Base-by-base conservation (phyloP, 2,888 invertebrate species). In the Enchytraeus crypticus region DNA sequence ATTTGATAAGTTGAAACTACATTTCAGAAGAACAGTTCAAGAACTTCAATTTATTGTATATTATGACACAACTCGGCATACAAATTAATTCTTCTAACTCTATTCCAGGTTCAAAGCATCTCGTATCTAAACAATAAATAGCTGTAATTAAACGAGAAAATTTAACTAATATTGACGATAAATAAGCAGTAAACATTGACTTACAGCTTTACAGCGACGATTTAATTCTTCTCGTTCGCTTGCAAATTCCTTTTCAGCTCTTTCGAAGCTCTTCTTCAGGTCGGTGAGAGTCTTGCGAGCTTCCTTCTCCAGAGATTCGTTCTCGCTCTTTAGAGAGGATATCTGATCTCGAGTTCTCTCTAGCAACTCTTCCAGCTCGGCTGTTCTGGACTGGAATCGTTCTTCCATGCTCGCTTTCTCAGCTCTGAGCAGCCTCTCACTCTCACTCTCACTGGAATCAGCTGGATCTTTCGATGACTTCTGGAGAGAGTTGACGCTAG, bases 181-280 rank as follows among this genome's bases (percentile, higher is more conserved):
- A n/a, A n/a, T n/a, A n/a, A n/a, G n/a, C n/a, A n/a, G n/a, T n/a
- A n/a, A n/a, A n/a, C n/a, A n/a, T n/a, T 14, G 5, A 47, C 60
- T 49, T 30, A 59, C 62, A 46, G 32, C 51, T 46, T 57, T 62
- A 14, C 45, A 26, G 11, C 45, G 53, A 30, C 54, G 23, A 29
- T 53, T 51, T 14, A 45, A 14, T 27, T 30, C 51, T n/a, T 60
- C 64, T 46, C 69, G 69, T 51, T 76, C 74, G 3, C 72, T 72
- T 21, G 72, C 69, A 69, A 72, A 72, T 29, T 70, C 63, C 1
- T 64, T 63, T 53, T 71, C 60, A 8, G 38, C 59, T 27, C 32
- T 46, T 38, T 66, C 66, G 53, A 65, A 66, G 27, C 56, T 56
- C 34, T 55, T 53, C 45, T 62, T 62, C 14, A 66, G 33, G 11